These are phyloP conservation scores for Eristalis intricaria DNA, from an alignment of 2,888 invertebrate species.

Conservation along the genomic window DNA sequence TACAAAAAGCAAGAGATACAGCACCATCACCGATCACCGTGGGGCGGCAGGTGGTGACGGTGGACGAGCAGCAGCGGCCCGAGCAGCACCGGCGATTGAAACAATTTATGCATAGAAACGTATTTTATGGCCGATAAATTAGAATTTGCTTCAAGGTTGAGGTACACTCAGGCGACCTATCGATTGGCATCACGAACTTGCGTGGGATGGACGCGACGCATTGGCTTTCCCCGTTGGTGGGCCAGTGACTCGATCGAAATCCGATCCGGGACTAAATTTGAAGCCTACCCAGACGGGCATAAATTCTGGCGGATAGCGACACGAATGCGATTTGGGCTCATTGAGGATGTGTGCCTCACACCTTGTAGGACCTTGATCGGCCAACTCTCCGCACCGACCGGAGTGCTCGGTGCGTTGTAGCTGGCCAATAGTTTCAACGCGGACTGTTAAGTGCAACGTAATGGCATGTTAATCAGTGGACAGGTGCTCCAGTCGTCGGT, in stretches of 20 bases:
- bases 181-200: slow-evolving; percentile 67
- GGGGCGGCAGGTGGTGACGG: slow-evolving; percentile 1
- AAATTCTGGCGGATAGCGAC: slow-evolving; percentile 40
- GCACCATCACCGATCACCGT: not conserved
- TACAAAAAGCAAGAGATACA: not conserved
- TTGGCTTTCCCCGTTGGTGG: slow-evolving; percentile 17
- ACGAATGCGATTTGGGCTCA: slow-evolving; percentile 30
- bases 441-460: slow-evolving; percentile 56
- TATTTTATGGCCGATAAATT: slow-evolving; percentile 67
- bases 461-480: slow-evolving; percentile 59
- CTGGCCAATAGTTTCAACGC: not conserved
- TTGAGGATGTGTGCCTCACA: slow-evolving; percentile 63
- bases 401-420: not conserved
- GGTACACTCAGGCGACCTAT: slow-evolving; percentile 65
- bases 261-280: slow-evolving; percentile 38
- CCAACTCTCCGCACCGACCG: not conserved
- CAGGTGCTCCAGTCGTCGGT: slow-evolving; percentile 58
- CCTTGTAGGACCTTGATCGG: slow-evolving; percentile 18
- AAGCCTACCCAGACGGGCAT: slow-evolving; percentile 32
- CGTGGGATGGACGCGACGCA: slow-evolving; percentile 55
- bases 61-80: not conserved
- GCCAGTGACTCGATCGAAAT: slow-evolving; percentile 38
- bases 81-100: slow-evolving; percentile 24
- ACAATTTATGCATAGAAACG: slow-evolving; percentile 69
- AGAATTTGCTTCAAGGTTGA: slow-evolving; percentile 69